Percentiles rank a stretch among this genome's conserved stretches.
phyloP scores from a whole-genome alignment of 35 echinoderm and acorn worm species.

The Lytechinus variegatus region DNA sequence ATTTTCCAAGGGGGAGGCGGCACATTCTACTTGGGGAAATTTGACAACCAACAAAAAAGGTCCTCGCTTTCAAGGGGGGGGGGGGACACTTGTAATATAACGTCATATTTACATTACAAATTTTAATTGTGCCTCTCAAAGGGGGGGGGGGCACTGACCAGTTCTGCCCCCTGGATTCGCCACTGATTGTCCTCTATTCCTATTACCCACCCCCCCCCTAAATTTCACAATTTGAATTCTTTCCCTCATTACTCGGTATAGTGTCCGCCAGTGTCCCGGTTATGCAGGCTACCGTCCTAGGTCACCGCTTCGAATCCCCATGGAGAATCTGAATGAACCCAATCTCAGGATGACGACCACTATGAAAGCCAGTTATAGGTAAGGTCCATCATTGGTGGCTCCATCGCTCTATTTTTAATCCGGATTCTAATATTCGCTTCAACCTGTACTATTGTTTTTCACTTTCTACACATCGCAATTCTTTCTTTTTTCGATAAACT shows the following conservation, averaged over 20 bases:
- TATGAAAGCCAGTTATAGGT: slow-evolving; percentile 84
- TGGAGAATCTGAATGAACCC: not conserved
- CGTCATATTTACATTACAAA: too few relatives aligned
- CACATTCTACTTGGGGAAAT: too few relatives aligned
- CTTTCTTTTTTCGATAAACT: too few relatives aligned
- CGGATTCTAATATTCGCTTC: not conserved
- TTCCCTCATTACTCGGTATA: slow-evolving; percentile 43
- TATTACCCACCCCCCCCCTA: not conserved
- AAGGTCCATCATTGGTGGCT: not conserved
- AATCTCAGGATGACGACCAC: slow-evolving; percentile 66
- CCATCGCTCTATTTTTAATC: not conserved
- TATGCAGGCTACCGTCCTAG: slow-evolving; percentile 88
- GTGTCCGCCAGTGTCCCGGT: slow-evolving; percentile 86
- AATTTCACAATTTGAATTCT: not conserved
- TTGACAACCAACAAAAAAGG: too few relatives aligned
- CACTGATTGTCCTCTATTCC: too few relatives aligned
- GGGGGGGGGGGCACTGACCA: too few relatives aligned
- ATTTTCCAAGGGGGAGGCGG: too few relatives aligned
- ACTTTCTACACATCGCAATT: too few relatives aligned
- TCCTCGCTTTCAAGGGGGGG: too few relatives aligned
- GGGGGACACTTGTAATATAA: too few relatives aligned
- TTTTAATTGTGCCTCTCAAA: too few relatives aligned
- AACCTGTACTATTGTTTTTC: not conserved
- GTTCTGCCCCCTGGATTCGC: too few relatives aligned
- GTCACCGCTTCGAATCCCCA: slow-evolving; percentile 66